Conservation (phyloP, 2,888 invertebrate genomes). For the Tipula helvola region DNA sequence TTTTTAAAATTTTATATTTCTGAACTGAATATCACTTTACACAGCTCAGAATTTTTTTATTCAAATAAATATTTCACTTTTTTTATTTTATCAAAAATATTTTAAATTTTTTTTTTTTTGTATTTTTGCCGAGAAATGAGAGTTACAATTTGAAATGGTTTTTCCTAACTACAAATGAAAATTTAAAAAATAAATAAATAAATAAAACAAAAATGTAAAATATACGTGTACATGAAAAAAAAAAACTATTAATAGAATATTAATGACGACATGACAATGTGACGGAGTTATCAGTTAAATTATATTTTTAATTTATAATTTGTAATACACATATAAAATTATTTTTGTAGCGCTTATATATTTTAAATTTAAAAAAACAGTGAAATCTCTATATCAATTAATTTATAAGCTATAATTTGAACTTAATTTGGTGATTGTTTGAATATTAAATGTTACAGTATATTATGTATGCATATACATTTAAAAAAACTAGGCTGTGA, state of each 20-base stretch:
- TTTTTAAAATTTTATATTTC: not conserved
- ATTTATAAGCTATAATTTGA: not conserved
- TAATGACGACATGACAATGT: not conserved
- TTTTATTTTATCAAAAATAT: not conserved
- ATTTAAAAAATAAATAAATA: not conserved
- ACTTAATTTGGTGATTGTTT: not conserved
- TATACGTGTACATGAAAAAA: not conserved
- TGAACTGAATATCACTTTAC: not conserved
- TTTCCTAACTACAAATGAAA: conserved; percentile 4
- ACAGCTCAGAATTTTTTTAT: not conserved
- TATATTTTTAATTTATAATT: not conserved
- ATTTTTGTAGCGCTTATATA: not conserved
- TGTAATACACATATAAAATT: not conserved
- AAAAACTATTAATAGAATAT: not conserved
- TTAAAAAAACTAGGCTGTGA: too few species aligned
- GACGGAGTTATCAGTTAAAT: not conserved
- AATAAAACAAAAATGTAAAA: too few species aligned
- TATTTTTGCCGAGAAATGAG: not conserved
- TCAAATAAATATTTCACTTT: not conserved
- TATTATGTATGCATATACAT: too few species aligned
- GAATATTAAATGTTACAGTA: too few species aligned
- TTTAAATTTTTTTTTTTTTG: not conserved
- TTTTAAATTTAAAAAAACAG: not conserved
- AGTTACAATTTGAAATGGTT: not conserved
- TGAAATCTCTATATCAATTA: not conserved